Percentiles rank a stretch among this genome's conserved stretches.
phyloP scores from a whole-genome alignment of 2,797 vertebrate genomes.

The Silurus lanzhouensis region DNA sequence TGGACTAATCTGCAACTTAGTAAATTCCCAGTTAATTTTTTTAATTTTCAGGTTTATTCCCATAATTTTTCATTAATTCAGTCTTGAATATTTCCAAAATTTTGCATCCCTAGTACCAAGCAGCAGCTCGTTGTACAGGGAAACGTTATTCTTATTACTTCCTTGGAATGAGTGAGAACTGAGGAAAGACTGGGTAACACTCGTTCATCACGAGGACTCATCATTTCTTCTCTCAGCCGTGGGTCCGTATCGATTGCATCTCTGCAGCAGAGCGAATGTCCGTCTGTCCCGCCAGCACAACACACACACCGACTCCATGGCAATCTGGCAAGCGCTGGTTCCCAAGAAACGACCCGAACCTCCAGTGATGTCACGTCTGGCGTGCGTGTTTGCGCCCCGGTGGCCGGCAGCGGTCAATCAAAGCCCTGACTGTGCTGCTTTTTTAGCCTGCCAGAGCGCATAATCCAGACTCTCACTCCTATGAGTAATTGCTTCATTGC shows the following conservation, averaged over 20 bases:
- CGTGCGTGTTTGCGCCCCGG: constrained; percentile 44
- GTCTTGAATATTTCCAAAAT: too few species aligned
- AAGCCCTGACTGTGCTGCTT: constrained; percentile 47
- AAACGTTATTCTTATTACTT: not conserved
- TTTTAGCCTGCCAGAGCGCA: constrained; percentile 45
- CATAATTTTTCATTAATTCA: too few species aligned
- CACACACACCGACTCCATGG: constrained; percentile 43
- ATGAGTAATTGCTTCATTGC: constrained; percentile 34
- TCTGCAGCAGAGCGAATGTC: constrained; percentile 18
- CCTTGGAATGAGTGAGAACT: constrained; percentile 35
- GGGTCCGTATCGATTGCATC: constrained; percentile 47
- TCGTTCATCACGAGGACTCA: constrained; percentile 13
- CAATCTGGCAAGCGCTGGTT: constrained; percentile 43
- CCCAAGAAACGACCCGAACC: constrained; percentile 23
- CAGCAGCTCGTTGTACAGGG: too few species aligned
- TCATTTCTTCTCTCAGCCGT: constrained; percentile 39
- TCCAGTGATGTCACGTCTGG: constrained; percentile 58
- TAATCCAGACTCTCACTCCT: constrained; percentile 32
- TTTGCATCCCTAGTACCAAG: too few species aligned
- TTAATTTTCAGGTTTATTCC: too few species aligned
- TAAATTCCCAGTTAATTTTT: too few species aligned
- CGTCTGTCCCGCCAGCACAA: constrained; percentile 29
- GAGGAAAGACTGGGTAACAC: constrained; percentile 28
- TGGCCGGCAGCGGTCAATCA: constrained; percentile 44
- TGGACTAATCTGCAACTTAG: too few species aligned